phyloP scores from a whole-genome alignment of 2,113 vertebrate species.

The Epinephelus cyanopodus region DNA sequence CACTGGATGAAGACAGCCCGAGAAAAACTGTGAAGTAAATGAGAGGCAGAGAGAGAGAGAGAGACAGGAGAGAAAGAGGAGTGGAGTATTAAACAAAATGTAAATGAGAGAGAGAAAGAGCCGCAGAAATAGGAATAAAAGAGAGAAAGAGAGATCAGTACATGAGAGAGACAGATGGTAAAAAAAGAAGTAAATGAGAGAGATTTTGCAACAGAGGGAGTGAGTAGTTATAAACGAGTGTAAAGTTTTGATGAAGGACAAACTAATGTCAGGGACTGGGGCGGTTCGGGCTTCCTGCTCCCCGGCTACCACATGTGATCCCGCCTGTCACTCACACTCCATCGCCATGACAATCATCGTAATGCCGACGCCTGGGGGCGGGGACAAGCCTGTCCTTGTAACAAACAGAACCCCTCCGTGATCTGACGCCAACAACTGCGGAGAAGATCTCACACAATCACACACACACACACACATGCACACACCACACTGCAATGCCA shows the following conservation, averaged over 20 bases:
- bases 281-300: constrained; percentile 84
- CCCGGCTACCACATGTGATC: constrained; percentile 84
- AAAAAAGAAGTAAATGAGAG: constrained; percentile 65
- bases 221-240: constrained; percentile 76
- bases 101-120: constrained; percentile 68
- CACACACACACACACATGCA: constrained; percentile 27
- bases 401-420: constrained; percentile 81
- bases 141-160: constrained; percentile 29
- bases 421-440: constrained; percentile 80
- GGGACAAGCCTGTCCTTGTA: constrained; percentile 86
- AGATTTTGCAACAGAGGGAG: constrained; percentile 62
- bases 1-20: background rate
- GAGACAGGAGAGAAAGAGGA: constrained; percentile 54
- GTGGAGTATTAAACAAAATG: constrained; percentile 49
- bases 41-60: constrained; percentile 17
- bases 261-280: constrained; percentile 88
- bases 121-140: constrained; percentile 44
- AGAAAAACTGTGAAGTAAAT: background rate
- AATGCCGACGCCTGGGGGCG: constrained; percentile 80
- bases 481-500: constrained; percentile 28
- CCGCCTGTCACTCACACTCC: constrained; percentile 88
- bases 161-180: constrained; percentile 66
- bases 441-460: constrained; percentile 61
- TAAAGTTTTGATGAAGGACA: constrained; percentile 89
- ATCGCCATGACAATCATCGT: constrained; percentile 87